A percentile compares a stretch with the other conserved stretches of the same genome.
Conservation (phyloP, 2,888 invertebrate genomes). For the Aricia artaxerxes region DNA sequence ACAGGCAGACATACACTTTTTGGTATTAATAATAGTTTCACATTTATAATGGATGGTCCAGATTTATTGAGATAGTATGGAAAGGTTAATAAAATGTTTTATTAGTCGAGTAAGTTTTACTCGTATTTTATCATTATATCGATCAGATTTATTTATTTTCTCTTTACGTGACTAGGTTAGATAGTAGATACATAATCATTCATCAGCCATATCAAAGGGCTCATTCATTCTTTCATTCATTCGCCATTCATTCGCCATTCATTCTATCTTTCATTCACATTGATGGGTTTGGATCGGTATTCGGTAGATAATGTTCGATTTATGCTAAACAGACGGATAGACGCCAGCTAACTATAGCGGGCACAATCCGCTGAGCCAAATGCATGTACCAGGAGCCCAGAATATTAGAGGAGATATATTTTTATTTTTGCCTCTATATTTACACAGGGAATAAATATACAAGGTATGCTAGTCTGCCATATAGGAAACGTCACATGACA, state of each 20-base stretch:
- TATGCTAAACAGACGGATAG: slow-evolving; percentile 12
- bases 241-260: not conserved
- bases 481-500: too few species aligned
- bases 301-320: not conserved
- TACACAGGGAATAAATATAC: too few species aligned
- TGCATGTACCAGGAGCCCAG: not conserved
- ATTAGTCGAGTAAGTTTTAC: too few species aligned
- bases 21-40: too few species aligned
- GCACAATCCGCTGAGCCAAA: slow-evolving; percentile 13
- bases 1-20: too few species aligned
- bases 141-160: too few species aligned
- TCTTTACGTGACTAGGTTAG: not conserved
- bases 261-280: not conserved
- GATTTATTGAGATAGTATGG: too few species aligned
- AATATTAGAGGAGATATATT: not conserved
- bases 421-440: not conserved
- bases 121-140: too few species aligned
- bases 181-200: too few species aligned
- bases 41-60: too few species aligned
- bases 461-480: too few species aligned
- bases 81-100: too few species aligned
- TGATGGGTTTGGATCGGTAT: not conserved
- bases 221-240: not conserved
- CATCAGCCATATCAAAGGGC: not conserved
- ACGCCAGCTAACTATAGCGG: not conserved